Evolutionary conservation across 2,113 vertebrate genomes (phyloP), one percentile per base, ranked within the genome.

Genomic region (Guaruba guarouba): DNA sequence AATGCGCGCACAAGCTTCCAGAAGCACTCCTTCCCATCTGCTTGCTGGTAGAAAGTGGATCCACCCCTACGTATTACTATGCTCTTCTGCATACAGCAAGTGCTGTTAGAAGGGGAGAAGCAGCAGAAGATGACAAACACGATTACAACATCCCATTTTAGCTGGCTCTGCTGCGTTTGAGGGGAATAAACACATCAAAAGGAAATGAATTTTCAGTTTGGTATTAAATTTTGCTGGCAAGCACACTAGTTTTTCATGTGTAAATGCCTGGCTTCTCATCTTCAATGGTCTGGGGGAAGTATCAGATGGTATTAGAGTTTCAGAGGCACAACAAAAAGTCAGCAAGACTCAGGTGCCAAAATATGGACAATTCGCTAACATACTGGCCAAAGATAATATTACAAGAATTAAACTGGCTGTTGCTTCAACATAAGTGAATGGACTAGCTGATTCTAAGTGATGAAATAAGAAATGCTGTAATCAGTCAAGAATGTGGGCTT

Each of bases 121-220:
- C 19, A 25, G 17, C 37, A 41, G 22, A 41, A 22, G 29, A 63
- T 20, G 25, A 3, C 25, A 44, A 29, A 9, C 1, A 0, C 46
- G 20, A 13, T 52, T 80, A 24, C 11, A 39, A 27, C 48, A 12
- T 73, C 28, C 10, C 1, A 1, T 64, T 93, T 81, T 76, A 48
- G 37, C 61, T 63, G 16, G 24, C 27, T 35, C 14, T 85, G n/a
- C 41, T 59, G 9, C 6, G 0, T 70, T 70, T 59, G 22, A 12
- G n/a, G 39, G 33, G 7, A 2, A 39, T 31, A 31, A n/a, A 0
- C 0, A 2, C 1, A 3, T 49, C 37, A 74, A 29, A 92, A 28
- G 41, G 71, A 88, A 94, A n/a, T 11, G 10, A 13, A 2, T 37
- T 91, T 77, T 33, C 43, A 54, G 12, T 37, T 67, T 27, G 3